Conservation (phyloP, 2,888 invertebrate genomes). For the Drosophila atripex region DNA sequence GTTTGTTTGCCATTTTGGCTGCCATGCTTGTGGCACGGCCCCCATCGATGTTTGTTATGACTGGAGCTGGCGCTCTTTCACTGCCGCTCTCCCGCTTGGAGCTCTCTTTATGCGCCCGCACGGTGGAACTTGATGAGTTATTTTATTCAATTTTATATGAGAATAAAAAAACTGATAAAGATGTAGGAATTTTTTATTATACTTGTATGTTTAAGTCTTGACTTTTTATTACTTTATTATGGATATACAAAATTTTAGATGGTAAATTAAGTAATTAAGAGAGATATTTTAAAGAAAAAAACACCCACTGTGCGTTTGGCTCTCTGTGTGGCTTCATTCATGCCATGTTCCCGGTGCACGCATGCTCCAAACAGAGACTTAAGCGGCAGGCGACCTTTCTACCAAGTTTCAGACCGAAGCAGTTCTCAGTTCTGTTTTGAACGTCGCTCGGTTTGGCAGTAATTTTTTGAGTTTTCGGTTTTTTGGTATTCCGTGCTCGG, state of each 20-base stretch:
- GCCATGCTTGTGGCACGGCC: slow-evolving; percentile 28
- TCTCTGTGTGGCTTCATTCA: slow-evolving; percentile 58
- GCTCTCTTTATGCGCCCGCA: slow-evolving; percentile 7
- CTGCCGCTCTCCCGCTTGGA: slow-evolving; percentile 3
- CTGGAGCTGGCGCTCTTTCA: slow-evolving; percentile 27
- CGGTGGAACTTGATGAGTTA: neutral
- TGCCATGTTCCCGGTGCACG: slow-evolving; percentile 51
- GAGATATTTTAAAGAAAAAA: neutral
- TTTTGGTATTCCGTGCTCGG: slow-evolving; percentile 57
- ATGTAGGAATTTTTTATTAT: too few species aligned
- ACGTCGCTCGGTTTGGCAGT: slow-evolving; percentile 63
- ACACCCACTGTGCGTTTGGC: slow-evolving; percentile 18
- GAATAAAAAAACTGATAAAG: too few species aligned
- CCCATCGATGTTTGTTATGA: slow-evolving; percentile 42
- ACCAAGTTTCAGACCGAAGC: slow-evolving; percentile 14
- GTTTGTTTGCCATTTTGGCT: slow-evolving; percentile 69
- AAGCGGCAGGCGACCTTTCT: slow-evolving; percentile 44
- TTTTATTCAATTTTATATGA: neutral
- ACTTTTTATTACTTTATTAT: neutral
- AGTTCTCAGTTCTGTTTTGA: slow-evolving; percentile 43
- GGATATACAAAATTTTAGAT: neutral
- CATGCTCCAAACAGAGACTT: slow-evolving; percentile 55
- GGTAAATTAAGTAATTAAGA: neutral
- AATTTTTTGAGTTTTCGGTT: slow-evolving; percentile 60
- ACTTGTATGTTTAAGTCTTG: too few species aligned